Evolutionary conservation across 64 coral and sea anemone species (phyloP), one percentile per base, ranked within the genome.

Genomic region (Montipora efflorescens): DNA sequence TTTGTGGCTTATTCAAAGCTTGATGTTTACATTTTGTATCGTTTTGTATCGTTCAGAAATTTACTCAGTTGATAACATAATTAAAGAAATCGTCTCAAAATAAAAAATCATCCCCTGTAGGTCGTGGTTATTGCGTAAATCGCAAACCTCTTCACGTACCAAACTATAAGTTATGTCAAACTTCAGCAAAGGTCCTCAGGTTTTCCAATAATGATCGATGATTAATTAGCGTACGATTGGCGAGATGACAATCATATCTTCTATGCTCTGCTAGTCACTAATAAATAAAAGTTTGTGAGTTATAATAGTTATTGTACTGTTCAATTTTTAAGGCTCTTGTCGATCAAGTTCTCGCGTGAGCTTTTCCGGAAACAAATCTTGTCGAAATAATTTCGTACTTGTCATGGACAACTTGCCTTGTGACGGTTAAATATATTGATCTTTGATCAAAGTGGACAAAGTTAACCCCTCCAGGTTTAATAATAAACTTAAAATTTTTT

Each of bases 361-460:
- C 20, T 70, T 72, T 67, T 70, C 82, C 82, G 82, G 82, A 86
- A 86, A 72, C 82, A 49, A 12, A 86, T 48, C 82, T 72, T 86
- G 82, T 86, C 6, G 55, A 78, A 49, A 21, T 71, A 48, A 71
- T 86, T 85, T 86, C 67, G 18, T 18, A 71, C 82, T 86, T 72
- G 66, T 86, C 62, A 86, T 44, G 71, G 67, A 71, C 66, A 18
- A 86, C 66, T 86, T 49, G 18, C 45, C 21, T 62, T 50, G 16
- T 47, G 14, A 48, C 47, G 5, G 5, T 47, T 78, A 48, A 78
- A 78, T 78, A 50, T 86, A 86, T 86, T 86, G 66, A 86, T 86
- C 82, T 72, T 71, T 86, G 66, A 86, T 72, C 64, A 8, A 71
- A 5, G 3, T 48, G 8, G 4, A 50, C 43, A 47, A 78, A 78